Base-by-base conservation (phyloP, 2,888 invertebrate species). In the Busseola fusca region DNA sequence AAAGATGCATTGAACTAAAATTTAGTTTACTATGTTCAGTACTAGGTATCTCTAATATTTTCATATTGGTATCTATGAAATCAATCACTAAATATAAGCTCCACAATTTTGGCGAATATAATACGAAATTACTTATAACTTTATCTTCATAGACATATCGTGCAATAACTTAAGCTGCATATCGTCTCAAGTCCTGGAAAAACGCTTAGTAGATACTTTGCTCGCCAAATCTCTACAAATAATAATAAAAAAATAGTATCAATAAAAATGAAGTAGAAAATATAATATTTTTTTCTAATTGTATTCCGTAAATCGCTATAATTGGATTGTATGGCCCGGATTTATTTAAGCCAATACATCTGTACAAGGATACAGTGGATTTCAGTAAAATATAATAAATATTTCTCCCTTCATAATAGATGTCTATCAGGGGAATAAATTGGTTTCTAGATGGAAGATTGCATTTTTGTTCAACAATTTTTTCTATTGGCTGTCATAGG, bases 301-400 rank as follows among this genome's bases (percentile, higher is more conserved):
- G 67, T 64, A 58, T 73, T 21, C 64, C 45, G 64, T 65, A 76
- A 76, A 73, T 76, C 56, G 64, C 52, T 59, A 34, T 76, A 73
- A 78, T 81, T 73, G 74, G 76, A 74, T 78, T 59, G 68, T 69
- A 30, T 64, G 57, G 52, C 52, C 34, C 18, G 76, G 85, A 83
- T 87, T 83, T 85, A 74, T 80, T 42, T 76, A 74, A 83, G 72
- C 83, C 68, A 60, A 48, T 40, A 76, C 21, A 69, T 72, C 50
- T 57, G 57, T 74, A 69, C 34, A 52, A 52, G 67, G 69, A 74
- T 67, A 65, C 37, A 50, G 69, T 66, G 58, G 82, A 68, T 79
- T 76, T 76, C 52, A 30, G 52, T 71, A 21, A 54, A 71, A 64
- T 70, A 34, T 67, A 21, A 30, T 27, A 21, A 62, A 64, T 68